Conservation (phyloP, 2,113 vertebrate genomes). For the Butastur rufipennis region DNA sequence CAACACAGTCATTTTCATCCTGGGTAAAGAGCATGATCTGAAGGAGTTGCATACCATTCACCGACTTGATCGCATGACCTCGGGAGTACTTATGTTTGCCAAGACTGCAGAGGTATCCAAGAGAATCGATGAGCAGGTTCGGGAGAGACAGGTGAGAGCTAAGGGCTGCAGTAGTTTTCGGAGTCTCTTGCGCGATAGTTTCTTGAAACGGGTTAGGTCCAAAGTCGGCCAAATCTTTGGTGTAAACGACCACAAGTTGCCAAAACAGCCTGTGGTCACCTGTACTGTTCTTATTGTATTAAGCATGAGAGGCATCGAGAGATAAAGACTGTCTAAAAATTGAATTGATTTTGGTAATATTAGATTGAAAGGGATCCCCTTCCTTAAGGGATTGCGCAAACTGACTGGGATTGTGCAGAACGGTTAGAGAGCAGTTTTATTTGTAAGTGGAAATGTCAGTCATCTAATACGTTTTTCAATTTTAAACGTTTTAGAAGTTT, state of each 20-base stretch:
- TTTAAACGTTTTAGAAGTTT: background rate
- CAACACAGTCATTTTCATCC: conserved; percentile 96
- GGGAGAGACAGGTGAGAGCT: conserved; percentile 86
- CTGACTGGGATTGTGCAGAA: background rate
- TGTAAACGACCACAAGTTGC: background rate
- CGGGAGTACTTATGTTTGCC: conserved; percentile 94
- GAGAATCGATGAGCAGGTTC: conserved; percentile 90
- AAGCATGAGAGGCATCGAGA: background rate
- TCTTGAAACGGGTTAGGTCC: background rate
- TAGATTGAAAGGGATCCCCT: background rate
- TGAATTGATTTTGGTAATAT: background rate
- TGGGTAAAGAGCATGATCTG: conserved; percentile 90
- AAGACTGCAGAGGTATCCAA: conserved; percentile 84
- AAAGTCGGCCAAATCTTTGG: background rate
- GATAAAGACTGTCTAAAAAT: background rate
- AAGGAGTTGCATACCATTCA: conserved; percentile 90
- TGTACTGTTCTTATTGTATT: background rate
- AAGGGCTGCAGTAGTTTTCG: background rate
- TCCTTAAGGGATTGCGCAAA: background rate
- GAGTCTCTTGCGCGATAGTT: fast-evolving
- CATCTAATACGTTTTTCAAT: fast-evolving
- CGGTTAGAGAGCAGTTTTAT: background rate
- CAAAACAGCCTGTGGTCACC: fast-evolving
- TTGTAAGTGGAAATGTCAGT: background rate
- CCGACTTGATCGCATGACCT: conserved; percentile 92